These are phyloP conservation scores for Takifugu flavidus DNA, from an alignment of 2,113 vertebrate genomes.

Conservation along the genomic window DNA sequence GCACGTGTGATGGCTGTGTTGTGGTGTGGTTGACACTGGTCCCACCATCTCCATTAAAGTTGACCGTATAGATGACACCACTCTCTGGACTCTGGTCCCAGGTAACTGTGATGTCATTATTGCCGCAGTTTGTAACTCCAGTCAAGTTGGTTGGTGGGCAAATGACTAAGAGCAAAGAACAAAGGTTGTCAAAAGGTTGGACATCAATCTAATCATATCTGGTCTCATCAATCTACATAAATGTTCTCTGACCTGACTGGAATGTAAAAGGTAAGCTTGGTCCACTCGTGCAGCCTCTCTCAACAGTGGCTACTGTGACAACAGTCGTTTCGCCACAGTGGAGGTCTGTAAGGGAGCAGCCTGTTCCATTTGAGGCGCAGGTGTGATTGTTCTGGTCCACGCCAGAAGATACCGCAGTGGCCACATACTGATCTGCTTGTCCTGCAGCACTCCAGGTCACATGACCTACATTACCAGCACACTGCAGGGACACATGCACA, in stretches of 20 bases:
- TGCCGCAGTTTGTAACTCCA: slow-evolving; percentile 50
- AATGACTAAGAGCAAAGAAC: slow-evolving; percentile 50
- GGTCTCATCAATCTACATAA: background rate
- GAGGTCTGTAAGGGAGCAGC: slow-evolving; percentile 63
- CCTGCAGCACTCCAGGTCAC: slow-evolving; percentile 61
- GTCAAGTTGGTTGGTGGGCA: slow-evolving; percentile 65
- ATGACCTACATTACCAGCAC: slow-evolving; percentile 52
- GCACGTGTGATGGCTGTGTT: slow-evolving; percentile 23
- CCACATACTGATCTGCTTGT: slow-evolving; percentile 59
- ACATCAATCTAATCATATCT: background rate
- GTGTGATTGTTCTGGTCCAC: slow-evolving; percentile 17
- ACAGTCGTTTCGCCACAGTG: slow-evolving; percentile 56
- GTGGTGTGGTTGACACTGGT: slow-evolving; percentile 35
- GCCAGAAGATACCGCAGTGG: slow-evolving; percentile 14
- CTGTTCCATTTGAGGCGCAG: slow-evolving; percentile 55
- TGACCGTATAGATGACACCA: slow-evolving; percentile 55
- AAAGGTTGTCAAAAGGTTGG: too few relatives aligned
- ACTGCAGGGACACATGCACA: slow-evolving; percentile 55
- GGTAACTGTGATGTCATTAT: slow-evolving; percentile 62
- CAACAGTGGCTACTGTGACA: slow-evolving; percentile 56
- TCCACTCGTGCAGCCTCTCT: slow-evolving; percentile 65
- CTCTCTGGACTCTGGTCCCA: slow-evolving; percentile 59
- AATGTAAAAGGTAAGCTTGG: slow-evolving; percentile 56
- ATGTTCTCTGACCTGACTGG: slow-evolving; percentile 61
- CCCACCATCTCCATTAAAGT: slow-evolving; percentile 16